Base-by-base conservation (phyloP, 2,888 invertebrate species). In the Megamerina dolium region DNA sequence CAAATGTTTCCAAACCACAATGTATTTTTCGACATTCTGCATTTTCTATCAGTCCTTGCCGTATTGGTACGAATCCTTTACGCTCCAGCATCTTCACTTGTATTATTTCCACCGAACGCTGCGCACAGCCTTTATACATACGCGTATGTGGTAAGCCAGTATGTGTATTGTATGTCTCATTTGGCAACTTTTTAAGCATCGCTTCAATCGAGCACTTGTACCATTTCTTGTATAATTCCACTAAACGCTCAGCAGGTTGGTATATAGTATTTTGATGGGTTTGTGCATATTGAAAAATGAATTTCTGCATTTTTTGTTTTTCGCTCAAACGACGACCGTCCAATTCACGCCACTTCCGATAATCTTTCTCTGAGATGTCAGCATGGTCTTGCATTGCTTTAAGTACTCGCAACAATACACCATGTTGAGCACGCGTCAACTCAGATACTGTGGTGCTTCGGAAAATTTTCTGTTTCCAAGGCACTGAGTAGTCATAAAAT, bases 121-220 rank as follows among this genome's bases (percentile, higher is more conserved):
- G 44, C 2, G 17, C 20, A 46, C 34, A 19, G 52, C 52, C 0
- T 2, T 54, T 58, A 41, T 58, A 63, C 3, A 52, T 42, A 0
- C 45, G 32, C 3, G 66, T 47, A n/a, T 58, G 54, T 1, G 68
- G 68, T 2, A 68, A 41, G 0, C 70, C 70, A 0, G 56, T 53
- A 18, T 57, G 44, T 4, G 66, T 63, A 13, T 55, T 48, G 26
- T 60, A 66, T 4, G 43, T 37, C 2, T 34, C 39, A 14, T 57
- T 46, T 2, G 43, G 38, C 8, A 57, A 30, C 2, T 32, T 38
- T 0, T 41, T 17, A n/a, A 54, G 23, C 2, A 63, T 21, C 4
- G 37, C 19, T 4, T 48, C 13, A 1, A 50, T 14, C 19, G 44
- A 43, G 2, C 18, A 16, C 1, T 47, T 36, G 34, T 60, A 69